Evolutionary conservation across 2,113 vertebrate species (phyloP).

Genomic region (Gulo gulo): DNA sequence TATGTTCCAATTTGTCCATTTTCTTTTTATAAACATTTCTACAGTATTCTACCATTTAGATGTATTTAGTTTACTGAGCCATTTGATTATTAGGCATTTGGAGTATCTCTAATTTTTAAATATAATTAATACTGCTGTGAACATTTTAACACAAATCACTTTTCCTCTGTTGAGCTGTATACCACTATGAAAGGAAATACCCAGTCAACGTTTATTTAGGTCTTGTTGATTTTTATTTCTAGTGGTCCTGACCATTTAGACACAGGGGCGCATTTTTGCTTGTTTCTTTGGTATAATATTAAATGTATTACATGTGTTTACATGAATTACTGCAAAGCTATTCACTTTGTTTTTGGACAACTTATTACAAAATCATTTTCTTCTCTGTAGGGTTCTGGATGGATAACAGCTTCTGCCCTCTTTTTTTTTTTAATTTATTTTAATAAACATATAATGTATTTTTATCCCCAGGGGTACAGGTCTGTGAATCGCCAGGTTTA

Average conservation of each 20-base stretch:
- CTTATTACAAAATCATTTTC: neutral
- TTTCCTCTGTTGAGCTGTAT: neutral
- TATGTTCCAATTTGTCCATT: neutral
- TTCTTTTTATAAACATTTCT: slow-evolving; percentile 10
- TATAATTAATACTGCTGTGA: neutral
- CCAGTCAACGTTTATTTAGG: neutral
- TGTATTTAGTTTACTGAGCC: neutral
- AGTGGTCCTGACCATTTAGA: neutral
- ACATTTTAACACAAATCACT: neutral
- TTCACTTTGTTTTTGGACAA: neutral
- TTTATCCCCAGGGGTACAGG: too few relatives aligned
- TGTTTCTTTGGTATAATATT: neutral
- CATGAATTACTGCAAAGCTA: neutral
- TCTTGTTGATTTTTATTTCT: neutral
- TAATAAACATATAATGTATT: too few relatives aligned
- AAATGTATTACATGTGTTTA: neutral
- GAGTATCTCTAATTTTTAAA: neutral
- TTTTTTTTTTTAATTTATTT: neutral
- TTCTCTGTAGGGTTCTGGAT: neutral
- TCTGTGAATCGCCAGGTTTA: too few relatives aligned
- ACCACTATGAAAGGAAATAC: neutral
- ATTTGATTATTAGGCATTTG: neutral
- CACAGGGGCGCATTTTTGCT: neutral
- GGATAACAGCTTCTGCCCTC: neutral
- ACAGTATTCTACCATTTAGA: neutral